Conservation (phyloP, 2,113 vertebrate genomes). For the Leucopsar rothschildi region DNA sequence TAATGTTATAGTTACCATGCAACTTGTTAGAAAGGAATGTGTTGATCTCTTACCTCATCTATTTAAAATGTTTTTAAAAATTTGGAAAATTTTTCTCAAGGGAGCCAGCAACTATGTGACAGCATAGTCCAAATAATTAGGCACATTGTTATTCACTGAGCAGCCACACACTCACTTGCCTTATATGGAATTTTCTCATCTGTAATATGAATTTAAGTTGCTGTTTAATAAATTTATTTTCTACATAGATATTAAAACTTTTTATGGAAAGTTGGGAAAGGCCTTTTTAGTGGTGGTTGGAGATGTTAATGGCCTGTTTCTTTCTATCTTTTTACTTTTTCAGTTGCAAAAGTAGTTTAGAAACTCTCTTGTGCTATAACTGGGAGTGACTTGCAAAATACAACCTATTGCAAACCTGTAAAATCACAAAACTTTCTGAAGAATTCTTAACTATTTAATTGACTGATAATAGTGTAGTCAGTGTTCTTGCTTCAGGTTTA, state of each 20-base stretch:
- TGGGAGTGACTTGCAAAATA: neutral
- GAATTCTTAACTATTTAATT: neutral
- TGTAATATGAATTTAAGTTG: neutral
- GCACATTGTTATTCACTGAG: slow-evolving; percentile 35
- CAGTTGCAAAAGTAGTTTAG: neutral
- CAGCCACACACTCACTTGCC: slow-evolving; percentile 31
- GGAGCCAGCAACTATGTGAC: slow-evolving; percentile 53
- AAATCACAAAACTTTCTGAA: neutral
- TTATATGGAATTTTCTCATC: slow-evolving; percentile 63
- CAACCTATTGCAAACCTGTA: neutral
- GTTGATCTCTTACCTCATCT: slow-evolving; percentile 69
- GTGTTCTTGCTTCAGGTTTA: neutral
- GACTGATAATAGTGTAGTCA: neutral
- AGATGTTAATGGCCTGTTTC: neutral
- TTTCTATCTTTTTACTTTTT: neutral
- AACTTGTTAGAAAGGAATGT: slow-evolving; percentile 58
- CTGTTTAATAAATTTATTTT: neutral
- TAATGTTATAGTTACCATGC: neutral
- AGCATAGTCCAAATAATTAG: slow-evolving; percentile 71
- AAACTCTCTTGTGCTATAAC: neutral
- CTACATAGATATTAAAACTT: neutral
- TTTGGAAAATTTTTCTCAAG: slow-evolving; percentile 71
- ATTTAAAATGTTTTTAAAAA: slow-evolving; percentile 72
- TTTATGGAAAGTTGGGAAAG: neutral
- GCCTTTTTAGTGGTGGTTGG: neutral